Evolutionary conservation across 2,113 vertebrate genomes (phyloP).

Genomic region (Peucedramus taeniatus): DNA sequence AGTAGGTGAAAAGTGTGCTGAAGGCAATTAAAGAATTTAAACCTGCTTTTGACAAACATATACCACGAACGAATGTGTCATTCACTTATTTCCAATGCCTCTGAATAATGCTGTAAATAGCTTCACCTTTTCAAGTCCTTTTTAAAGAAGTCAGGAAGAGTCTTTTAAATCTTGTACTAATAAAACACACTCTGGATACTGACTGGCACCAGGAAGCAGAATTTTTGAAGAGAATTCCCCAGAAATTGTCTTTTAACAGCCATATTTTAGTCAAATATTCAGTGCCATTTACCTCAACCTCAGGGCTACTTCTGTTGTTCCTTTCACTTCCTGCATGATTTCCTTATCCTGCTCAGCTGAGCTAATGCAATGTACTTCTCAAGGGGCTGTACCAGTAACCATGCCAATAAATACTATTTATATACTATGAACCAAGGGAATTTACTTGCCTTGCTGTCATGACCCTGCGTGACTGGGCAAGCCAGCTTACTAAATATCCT

Average conservation of each 20-base stretch:
- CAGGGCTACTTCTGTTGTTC: neutral
- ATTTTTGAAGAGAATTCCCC: neutral
- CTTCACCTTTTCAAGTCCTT: neutral
- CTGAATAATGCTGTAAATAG: neutral
- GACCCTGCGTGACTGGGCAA: neutral
- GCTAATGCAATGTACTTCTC: neutral
- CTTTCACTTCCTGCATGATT: neutral
- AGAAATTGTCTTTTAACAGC: neutral
- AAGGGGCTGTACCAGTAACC: neutral
- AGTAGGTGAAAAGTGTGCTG: neutral
- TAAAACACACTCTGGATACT: neutral
- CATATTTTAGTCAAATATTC: neutral
- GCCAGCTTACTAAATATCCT: neutral
- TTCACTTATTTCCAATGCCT: neutral
- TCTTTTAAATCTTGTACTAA: neutral
- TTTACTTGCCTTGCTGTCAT: neutral
- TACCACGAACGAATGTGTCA: neutral
- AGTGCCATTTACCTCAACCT: neutral
- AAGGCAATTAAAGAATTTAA: neutral
- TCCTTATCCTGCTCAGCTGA: neutral
- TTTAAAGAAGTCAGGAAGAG: neutral
- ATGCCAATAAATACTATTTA: neutral
- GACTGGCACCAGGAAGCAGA: neutral
- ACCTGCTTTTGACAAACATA: neutral
- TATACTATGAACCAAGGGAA: neutral